These are phyloP conservation scores for Episyrphus balteatus DNA, from an alignment of 1,140 invertebrate species.

Conservation along the genomic window DNA sequence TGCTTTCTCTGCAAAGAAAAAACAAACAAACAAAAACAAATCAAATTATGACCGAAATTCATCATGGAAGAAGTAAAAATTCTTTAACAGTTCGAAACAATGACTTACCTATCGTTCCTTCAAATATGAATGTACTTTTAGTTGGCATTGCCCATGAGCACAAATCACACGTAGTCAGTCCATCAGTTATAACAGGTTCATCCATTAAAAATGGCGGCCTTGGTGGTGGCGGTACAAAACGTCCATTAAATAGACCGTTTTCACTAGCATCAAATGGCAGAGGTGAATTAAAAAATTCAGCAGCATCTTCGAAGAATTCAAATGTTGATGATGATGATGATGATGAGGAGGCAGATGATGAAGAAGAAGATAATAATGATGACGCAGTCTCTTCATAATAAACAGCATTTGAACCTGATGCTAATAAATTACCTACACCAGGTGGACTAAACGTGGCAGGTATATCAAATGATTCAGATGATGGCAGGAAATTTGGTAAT, in stretches of 20 bases:
- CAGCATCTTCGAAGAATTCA: constrained; percentile 41
- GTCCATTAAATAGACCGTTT: constrained; percentile 52
- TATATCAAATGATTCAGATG: no score
- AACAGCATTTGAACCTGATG: neutral
- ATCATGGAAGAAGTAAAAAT: no score
- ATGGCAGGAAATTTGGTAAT: no score
- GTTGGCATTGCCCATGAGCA: constrained; percentile 52
- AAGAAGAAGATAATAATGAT: neutral
- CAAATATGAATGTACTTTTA: constrained; percentile 35
- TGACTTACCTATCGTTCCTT: constrained; percentile 34
- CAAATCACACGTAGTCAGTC: constrained; percentile 58
- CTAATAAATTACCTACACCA: neutral
- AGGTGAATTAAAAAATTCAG: constrained; percentile 45
- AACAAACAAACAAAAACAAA: neutral
- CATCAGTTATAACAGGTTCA: constrained; percentile 46
- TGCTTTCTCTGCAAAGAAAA: constrained; percentile 35
- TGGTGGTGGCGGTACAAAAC: constrained; percentile 55
- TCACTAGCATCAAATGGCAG: constrained; percentile 47
- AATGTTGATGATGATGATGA: constrained; percentile 17
- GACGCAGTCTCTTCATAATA: neutral
- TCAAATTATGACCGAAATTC: no score
- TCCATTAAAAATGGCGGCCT: constrained; percentile 51
- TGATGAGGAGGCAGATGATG: constrained; percentile 12
- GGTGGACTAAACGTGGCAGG: neutral
- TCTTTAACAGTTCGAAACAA: no score